Evolutionary conservation across 2,113 vertebrate species (phyloP).

Genomic region (Caranx ignobilis): DNA sequence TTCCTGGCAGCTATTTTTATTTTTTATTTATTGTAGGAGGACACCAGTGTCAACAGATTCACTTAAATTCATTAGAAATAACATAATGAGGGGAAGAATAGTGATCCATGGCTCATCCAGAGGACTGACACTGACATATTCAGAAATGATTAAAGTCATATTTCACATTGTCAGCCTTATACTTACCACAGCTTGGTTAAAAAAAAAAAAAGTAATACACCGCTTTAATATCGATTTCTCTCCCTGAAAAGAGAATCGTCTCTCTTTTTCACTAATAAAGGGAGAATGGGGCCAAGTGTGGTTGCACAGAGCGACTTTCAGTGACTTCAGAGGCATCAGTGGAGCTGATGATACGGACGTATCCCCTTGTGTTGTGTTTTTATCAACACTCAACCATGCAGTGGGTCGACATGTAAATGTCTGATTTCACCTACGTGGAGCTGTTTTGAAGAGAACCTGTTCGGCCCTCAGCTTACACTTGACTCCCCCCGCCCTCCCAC

Average conservation of each 20-base stretch:
- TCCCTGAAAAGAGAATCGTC: too few species aligned
- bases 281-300: background rate
- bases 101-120: background rate
- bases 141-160: constrained; percentile 14
- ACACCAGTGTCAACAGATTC: background rate
- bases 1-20: background rate
- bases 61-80: background rate
- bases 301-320: background rate
- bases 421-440: constrained; percentile 3
- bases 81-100: background rate
- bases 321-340: background rate
- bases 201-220: background rate
- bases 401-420: constrained; percentile 18
- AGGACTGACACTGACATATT: background rate
- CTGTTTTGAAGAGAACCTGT: constrained; percentile 3
- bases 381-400: constrained; percentile 1
- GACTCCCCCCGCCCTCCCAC: background rate
- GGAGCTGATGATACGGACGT: background rate
- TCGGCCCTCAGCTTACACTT: background rate
- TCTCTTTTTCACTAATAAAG: background rate
- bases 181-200: background rate
- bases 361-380: background rate
- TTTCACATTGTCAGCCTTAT: background rate
- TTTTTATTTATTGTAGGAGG: background rate
- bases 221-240: background rate